Base-by-base conservation (phyloP, 2,888 invertebrate species). In the Oconnorella tubifera region DNA sequence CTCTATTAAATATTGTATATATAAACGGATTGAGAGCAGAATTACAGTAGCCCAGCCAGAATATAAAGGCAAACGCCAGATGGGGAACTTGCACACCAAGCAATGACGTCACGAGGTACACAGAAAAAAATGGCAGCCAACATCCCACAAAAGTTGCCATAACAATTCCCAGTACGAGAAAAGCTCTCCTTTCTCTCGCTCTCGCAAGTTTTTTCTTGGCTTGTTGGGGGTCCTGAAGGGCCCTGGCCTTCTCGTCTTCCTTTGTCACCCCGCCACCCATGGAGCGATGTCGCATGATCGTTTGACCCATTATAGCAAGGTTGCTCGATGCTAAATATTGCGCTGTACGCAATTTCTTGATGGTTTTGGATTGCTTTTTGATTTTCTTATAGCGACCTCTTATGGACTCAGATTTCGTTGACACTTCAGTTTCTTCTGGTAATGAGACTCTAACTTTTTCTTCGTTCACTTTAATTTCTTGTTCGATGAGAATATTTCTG, bases 101-200 rank as follows among this genome's bases (percentile, higher is more conserved):
- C 61, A 84, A 77, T 0, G 83, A 80, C 19, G 81, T 80, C 29
- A 82, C 76, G 1, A 83, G 78, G 69, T 84, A 84, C 67, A 83
- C 74, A 2, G 78, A 89, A 87, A 98, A 99, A 84, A 99, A 99
- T 0, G 98, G 98, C 78, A 98, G 85, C 98, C 98, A 98, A 80
- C 96, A 96, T 65, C 95, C 90, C 75, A 98, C 97, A 82, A 99
- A 99, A 74, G 96, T 94, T 69, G 95, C 96, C 92, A 99, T 95
- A 73, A 99, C 98, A 68, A 99, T 87, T 48, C 98, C 98, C 72
- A 99, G 85, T 72, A 99, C 96, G 29, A 99, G 85, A 0, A 97
- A 98, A 1, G 99, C 98, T 55, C 98, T 86, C 76, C 98, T 91
- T 83, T 99, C 98, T 80, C 95, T 92, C 76, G 96, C 95, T 72